Percentiles rank a stretch among this genome's conserved stretches.
Evolutionary conservation across 2,113 vertebrate species (phyloP).

Genomic region (Clarias macrocephalus): DNA sequence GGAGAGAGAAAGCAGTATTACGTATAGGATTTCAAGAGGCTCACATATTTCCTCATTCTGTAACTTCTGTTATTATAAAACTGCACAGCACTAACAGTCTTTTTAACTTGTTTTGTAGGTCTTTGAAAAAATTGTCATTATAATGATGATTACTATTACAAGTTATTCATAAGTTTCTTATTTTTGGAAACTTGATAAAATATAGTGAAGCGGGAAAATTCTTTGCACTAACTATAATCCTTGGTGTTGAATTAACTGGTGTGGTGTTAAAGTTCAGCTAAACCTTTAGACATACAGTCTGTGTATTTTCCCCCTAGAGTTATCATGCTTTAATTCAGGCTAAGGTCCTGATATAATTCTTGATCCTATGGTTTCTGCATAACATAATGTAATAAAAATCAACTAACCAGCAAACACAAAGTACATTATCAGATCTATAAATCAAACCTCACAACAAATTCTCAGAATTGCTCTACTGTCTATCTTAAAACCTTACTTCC

Average conservation of each 20-base stretch:
- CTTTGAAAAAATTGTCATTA: background rate
- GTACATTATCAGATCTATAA: background rate
- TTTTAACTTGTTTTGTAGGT: background rate
- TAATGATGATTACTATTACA: background rate
- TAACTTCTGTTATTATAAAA: background rate
- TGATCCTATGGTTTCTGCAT: background rate
- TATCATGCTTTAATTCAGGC: background rate
- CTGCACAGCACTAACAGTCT: background rate
- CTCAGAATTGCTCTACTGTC: background rate
- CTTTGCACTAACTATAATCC: background rate
- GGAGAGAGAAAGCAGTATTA: background rate
- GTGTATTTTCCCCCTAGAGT: no score
- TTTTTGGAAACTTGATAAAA: background rate
- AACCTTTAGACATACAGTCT: background rate
- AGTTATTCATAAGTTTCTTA: background rate
- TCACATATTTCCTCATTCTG: conserved; percentile 13
- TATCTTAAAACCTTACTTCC: background rate
- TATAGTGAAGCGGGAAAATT: no score
- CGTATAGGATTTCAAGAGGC: background rate
- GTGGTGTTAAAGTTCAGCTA: background rate
- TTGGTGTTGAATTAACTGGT: background rate
- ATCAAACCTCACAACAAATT: background rate
- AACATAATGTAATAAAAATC: background rate
- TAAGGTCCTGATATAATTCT: conserved; percentile 3
- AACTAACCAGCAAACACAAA: background rate